Conservation (phyloP, 2,888 invertebrate genomes). For the Oscheius onirici region DNA sequence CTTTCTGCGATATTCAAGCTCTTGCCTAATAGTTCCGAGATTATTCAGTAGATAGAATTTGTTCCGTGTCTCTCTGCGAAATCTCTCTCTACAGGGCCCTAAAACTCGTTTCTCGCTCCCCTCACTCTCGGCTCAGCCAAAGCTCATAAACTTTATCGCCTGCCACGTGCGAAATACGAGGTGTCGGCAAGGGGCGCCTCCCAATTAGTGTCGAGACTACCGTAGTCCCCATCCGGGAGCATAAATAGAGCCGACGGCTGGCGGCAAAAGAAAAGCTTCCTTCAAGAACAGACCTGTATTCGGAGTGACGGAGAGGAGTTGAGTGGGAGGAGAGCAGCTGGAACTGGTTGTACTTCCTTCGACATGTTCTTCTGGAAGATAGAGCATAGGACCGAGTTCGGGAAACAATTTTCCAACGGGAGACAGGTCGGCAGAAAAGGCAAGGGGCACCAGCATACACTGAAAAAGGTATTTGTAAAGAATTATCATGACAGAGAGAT, state of each 20-base stretch:
- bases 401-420: slow-evolving; percentile 14
- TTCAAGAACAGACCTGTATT: slow-evolving; percentile 5
- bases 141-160: slow-evolving; percentile 29
- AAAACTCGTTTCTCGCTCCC: not conserved
- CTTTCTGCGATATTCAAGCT: too few species aligned
- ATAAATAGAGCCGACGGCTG: slow-evolving; percentile 5
- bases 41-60: not conserved
- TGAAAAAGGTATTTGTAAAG: not conserved
- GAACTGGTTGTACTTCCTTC: slow-evolving; percentile 25
- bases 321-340: slow-evolving; percentile 27
- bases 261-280: not conserved
- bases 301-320: slow-evolving; percentile 12
- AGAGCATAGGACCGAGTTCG: slow-evolving; percentile 28
- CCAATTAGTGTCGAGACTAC: slow-evolving; percentile 29
- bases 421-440: not conserved
- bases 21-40: too few species aligned
- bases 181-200: not conserved
- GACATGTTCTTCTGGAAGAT: slow-evolving; percentile 17
- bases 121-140: slow-evolving; percentile 8
- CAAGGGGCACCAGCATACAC: slow-evolving; percentile 5
- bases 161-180: slow-evolving; percentile 32
- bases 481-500: not conserved
- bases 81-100: not conserved
- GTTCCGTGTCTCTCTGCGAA: not conserved
- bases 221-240: slow-evolving; percentile 20